Evolutionary conservation across 92 coral and sea anemone genomes (phyloP).

Genomic region (Porites divaricata): DNA sequence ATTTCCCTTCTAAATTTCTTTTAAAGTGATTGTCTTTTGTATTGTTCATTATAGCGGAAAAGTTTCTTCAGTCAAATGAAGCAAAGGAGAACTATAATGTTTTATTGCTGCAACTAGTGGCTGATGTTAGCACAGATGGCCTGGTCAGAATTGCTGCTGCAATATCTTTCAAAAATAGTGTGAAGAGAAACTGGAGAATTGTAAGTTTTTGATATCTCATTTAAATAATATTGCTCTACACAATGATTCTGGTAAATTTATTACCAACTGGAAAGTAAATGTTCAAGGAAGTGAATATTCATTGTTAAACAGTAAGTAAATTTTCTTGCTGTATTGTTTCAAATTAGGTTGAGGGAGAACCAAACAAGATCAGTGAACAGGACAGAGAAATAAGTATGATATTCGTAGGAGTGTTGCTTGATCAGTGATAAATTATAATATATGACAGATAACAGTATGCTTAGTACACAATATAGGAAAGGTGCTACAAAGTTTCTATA

Average conservation of each 20-base stretch:
- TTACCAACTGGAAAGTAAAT: too few relatives aligned
- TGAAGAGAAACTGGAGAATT: constrained; percentile 95
- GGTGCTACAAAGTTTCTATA: too few relatives aligned
- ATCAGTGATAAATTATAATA: too few relatives aligned
- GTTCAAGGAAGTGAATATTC: too few relatives aligned
- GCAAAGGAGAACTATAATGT: constrained; percentile 78
- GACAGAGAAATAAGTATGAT: constrained; percentile 83
- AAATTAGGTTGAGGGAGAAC: constrained; percentile 86
- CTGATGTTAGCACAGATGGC: constrained; percentile 61
- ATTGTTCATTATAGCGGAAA: constrained; percentile 71
- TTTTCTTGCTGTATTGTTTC: too few relatives aligned
- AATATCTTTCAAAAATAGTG: constrained; percentile 91
- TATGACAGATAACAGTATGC: too few relatives aligned
- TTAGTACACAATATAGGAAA: too few relatives aligned
- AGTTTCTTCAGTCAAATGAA: constrained; percentile 86
- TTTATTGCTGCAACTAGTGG: constrained; percentile 76
- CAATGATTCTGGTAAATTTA: too few relatives aligned
- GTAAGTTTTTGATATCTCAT: constrained; percentile 54
- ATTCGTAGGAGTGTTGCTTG: background rate
- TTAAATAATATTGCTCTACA: background rate
- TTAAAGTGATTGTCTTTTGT: background rate
- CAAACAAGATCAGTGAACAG: constrained; percentile 85
- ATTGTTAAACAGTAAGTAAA: too few relatives aligned
- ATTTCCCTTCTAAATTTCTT: too few relatives aligned
- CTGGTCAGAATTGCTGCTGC: constrained; percentile 92